These are phyloP conservation scores for Solen grandis DNA, from an alignment of 1,140 invertebrate species.

Conservation along the genomic window DNA sequence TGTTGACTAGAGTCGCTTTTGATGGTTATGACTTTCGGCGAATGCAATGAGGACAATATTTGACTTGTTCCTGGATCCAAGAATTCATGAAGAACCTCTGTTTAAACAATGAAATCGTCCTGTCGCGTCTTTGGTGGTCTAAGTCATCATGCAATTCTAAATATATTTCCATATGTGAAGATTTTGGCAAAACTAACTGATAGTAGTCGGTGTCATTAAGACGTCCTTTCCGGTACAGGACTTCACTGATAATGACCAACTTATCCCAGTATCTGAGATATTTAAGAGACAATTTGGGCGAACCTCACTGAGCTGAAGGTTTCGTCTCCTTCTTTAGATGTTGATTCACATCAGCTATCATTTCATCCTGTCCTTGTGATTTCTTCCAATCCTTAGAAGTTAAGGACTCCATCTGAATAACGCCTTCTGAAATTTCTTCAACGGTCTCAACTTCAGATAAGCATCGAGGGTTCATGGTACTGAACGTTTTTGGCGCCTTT, in stretches of 20 bases:
- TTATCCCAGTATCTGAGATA: not conserved
- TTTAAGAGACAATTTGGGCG: not conserved
- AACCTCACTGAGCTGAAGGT: not conserved
- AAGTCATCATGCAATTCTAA: constrained; percentile 29
- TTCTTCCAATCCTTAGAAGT: not conserved
- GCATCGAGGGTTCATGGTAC: constrained; percentile 31
- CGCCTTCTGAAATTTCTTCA: not conserved
- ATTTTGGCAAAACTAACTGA: not conserved
- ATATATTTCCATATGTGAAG: not conserved
- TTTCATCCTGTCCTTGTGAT: too few species aligned
- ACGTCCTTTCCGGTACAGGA: not conserved
- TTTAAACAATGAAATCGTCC: constrained; percentile 8
- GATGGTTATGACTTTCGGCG: not conserved
- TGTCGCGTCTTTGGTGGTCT: constrained; percentile 26
- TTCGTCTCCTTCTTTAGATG: too few species aligned
- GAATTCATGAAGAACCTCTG: constrained; percentile 6
- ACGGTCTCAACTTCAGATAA: constrained; percentile 12
- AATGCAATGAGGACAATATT: constrained; percentile 1
- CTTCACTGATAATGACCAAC: not conserved
- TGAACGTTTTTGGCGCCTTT: constrained; percentile 9
- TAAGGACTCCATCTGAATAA: too few species aligned
- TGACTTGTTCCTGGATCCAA: constrained; percentile 24
- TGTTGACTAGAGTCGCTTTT: not conserved
- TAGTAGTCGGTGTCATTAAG: not conserved
- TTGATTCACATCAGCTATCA: too few species aligned